phyloP scores from a whole-genome alignment of 1,140 invertebrate genomes.

The Whitmania pigra region DNA sequence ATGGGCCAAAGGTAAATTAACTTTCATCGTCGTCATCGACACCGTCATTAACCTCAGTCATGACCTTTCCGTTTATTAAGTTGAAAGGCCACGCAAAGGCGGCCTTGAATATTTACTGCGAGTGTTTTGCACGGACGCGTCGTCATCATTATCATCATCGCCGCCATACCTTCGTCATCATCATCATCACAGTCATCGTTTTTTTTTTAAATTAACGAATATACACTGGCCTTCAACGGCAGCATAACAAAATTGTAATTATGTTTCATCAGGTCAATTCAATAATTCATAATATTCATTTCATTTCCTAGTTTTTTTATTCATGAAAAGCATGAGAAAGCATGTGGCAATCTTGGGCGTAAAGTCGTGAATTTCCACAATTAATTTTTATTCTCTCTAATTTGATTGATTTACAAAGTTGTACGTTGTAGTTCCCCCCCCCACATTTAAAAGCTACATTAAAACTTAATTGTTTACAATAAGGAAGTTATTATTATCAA shows the following conservation, averaged over 20 bases:
- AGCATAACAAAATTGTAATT: too few species aligned
- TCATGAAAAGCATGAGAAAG: not conserved
- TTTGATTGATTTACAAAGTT: not conserved
- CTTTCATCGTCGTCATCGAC: not conserved
- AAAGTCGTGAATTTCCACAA: too few species aligned
- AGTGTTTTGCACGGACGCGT: too few species aligned
- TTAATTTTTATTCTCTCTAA: too few species aligned
- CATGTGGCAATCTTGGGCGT: not conserved
- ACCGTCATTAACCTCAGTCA: not conserved
- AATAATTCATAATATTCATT: not conserved
- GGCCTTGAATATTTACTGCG: not conserved
- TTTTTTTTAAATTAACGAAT: too few species aligned
- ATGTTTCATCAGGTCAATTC: not conserved
- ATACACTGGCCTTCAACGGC: too few species aligned
- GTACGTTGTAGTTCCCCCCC: not conserved
- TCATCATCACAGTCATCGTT: too few species aligned
- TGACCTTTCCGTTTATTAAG: not conserved
- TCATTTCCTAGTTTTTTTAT: not conserved
- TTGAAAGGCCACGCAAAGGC: not conserved
- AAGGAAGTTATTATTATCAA: too few species aligned
- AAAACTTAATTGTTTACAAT: too few species aligned
- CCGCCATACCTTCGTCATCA: too few species aligned
- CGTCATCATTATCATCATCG: too few species aligned
- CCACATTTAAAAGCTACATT: too few species aligned
- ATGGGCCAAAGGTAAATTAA: constrained; percentile 20